Evolutionary conservation across 1,140 invertebrate genomes (phyloP).

Genomic region (Idris sp.): DNA sequence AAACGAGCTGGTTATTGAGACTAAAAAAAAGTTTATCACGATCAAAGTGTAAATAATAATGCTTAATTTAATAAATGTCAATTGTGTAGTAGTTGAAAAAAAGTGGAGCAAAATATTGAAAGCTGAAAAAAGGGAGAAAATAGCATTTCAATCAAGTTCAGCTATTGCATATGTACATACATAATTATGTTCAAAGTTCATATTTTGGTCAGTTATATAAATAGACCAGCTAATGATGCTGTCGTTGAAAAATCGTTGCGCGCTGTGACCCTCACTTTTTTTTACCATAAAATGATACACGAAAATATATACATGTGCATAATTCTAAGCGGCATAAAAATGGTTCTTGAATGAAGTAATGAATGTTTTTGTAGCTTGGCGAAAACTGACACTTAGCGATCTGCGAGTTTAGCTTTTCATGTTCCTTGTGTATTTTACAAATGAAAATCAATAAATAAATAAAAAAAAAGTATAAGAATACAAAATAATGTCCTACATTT

Average conservation of each 20-base stretch:
- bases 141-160: too few relatives aligned
- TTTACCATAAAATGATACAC: too few relatives aligned
- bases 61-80: constrained; percentile 62
- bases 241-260: constrained; percentile 34
- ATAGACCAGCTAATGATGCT: constrained; percentile 29
- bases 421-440: constrained; percentile 50
- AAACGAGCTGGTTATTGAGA: constrained; percentile 81
- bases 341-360: constrained; percentile 20
- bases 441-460: too few relatives aligned
- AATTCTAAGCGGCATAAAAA: constrained; percentile 22
- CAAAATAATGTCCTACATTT: constrained; percentile 35
- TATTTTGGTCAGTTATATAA: constrained; percentile 30
- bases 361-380: constrained; percentile 39
- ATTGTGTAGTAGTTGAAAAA: too few relatives aligned
- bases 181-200: constrained; percentile 19
- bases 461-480: too few relatives aligned
- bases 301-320: constrained; percentile 52
- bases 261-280: constrained; percentile 55
- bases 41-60: constrained; percentile 70
- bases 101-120: too few relatives aligned
- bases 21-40: too few relatives aligned
- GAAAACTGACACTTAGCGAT: constrained; percentile 49
- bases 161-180: constrained; percentile 47
- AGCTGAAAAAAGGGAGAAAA: too few relatives aligned
- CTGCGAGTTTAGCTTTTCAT: constrained; percentile 52